Evolutionary conservation across 1,140 invertebrate genomes (phyloP).

Genomic region (Neuroterus valhalla): DNA sequence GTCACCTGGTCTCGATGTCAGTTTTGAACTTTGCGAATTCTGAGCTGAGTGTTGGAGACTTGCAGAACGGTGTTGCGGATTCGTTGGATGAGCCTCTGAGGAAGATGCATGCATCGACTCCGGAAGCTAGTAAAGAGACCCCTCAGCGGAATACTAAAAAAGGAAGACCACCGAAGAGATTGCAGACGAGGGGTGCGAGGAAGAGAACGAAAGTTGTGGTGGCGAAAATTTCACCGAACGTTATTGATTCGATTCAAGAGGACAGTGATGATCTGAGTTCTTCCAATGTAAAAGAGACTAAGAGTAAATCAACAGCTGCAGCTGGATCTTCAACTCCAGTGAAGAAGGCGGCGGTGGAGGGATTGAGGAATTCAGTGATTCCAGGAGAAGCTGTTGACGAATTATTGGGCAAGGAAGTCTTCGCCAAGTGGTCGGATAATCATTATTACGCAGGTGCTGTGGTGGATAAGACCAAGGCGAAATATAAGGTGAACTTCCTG

Average conservation of each 20-base stretch:
- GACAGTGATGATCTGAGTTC: background rate
- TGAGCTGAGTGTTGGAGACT: slow-evolving; percentile 48
- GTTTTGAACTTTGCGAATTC: slow-evolving; percentile 55
- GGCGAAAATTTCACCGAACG: slow-evolving; percentile 36
- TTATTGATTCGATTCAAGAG: background rate
- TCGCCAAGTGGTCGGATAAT: slow-evolving; percentile 80
- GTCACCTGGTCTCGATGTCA: slow-evolving; percentile 50
- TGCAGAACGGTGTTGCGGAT: slow-evolving; percentile 49
- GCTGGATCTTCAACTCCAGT: slow-evolving; percentile 8
- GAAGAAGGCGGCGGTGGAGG: background rate
- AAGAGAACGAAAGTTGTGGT: slow-evolving; percentile 8
- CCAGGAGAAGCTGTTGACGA: slow-evolving; percentile 37
- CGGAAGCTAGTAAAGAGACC: slow-evolving; percentile 46
- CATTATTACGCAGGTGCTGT: slow-evolving; percentile 79
- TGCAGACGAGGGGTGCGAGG: background rate
- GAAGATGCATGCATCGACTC: slow-evolving; percentile 61
- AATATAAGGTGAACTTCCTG: slow-evolving; percentile 77
- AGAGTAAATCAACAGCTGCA: slow-evolving; percentile 22
- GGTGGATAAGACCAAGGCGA: slow-evolving; percentile 74
- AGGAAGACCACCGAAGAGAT: slow-evolving; percentile 5
- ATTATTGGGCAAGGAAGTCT: slow-evolving; percentile 74
- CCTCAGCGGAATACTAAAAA: background rate
- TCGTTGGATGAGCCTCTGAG: slow-evolving; percentile 43
- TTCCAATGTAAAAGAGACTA: background rate
- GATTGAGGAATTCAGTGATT: slow-evolving; percentile 22